Conservation (phyloP, 2,888 invertebrate species). For the Drosophila emarginata region DNA sequence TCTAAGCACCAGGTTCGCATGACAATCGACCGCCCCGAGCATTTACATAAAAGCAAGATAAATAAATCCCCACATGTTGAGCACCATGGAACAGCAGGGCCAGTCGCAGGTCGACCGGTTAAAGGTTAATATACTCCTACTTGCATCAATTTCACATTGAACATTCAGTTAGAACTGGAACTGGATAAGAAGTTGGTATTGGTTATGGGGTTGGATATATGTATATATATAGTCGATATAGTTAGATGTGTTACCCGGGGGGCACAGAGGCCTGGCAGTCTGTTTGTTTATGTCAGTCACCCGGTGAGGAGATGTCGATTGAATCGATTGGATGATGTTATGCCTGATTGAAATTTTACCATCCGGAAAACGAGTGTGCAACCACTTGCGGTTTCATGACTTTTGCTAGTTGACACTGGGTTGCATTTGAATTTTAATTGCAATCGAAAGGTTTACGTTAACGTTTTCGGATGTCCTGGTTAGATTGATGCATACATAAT, state of each 20-base stretch:
- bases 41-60: constrained; percentile 64
- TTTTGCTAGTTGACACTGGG: constrained; percentile 13
- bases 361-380: constrained; percentile 42
- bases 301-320: constrained; percentile 27
- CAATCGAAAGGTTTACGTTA: constrained; percentile 21
- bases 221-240: background rate
- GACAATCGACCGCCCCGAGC: constrained; percentile 54
- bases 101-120: constrained; percentile 62
- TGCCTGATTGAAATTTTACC: constrained; percentile 58
- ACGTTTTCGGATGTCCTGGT: constrained; percentile 20
- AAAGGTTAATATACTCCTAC: constrained; percentile 57
- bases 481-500: constrained; percentile 26
- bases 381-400: constrained; percentile 38
- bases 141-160: constrained; percentile 12
- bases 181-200: background rate
- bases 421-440: constrained; percentile 31
- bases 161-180: constrained; percentile 11
- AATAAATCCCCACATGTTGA: constrained; percentile 52
- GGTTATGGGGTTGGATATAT: constrained; percentile 12
- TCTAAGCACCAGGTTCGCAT: constrained; percentile 57
- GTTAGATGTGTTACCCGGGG: constrained; percentile 11
- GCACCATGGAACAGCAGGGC: constrained; percentile 25
- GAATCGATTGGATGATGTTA: constrained; percentile 48
- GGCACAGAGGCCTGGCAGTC: constrained; percentile 28
- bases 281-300: constrained; percentile 33